Evolutionary conservation across 2,888 invertebrate species (phyloP).

Genomic region (Steromphala cineraria): DNA sequence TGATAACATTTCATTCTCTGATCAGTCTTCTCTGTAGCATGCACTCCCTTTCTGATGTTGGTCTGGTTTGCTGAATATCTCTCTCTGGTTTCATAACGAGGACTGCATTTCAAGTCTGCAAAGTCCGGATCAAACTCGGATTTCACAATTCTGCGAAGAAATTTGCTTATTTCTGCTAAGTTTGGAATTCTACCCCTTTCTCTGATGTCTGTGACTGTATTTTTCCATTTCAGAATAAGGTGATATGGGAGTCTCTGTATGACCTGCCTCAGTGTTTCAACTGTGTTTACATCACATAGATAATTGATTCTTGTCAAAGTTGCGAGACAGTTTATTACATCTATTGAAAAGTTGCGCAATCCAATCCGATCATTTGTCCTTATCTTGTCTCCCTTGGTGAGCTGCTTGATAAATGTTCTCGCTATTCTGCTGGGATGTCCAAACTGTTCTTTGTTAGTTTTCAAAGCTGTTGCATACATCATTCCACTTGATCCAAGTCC

Average conservation of each 20-base stretch:
- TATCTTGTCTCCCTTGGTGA: not conserved
- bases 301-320: not conserved
- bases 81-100: not conserved
- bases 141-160: not conserved
- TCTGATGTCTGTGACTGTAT: not conserved
- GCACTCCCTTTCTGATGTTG: not conserved
- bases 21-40: not conserved
- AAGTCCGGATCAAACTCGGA: not conserved
- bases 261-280: not conserved
- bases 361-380: not conserved
- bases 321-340: not conserved
- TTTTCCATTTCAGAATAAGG: not conserved
- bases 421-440: not conserved
- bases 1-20: not conserved
- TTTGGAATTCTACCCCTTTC: not conserved
- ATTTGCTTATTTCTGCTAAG: not conserved
- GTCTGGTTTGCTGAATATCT: not conserved
- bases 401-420: not conserved
- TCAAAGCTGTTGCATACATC: not conserved
- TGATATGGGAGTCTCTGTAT: not conserved
- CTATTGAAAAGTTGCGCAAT: not conserved
- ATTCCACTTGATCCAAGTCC: not conserved
- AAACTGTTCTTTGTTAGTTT: not conserved
- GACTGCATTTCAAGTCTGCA: not conserved
- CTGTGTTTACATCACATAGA: not conserved